phyloP scores from a whole-genome alignment of 2,888 invertebrate genomes.

The Hermodice carunculata region DNA sequence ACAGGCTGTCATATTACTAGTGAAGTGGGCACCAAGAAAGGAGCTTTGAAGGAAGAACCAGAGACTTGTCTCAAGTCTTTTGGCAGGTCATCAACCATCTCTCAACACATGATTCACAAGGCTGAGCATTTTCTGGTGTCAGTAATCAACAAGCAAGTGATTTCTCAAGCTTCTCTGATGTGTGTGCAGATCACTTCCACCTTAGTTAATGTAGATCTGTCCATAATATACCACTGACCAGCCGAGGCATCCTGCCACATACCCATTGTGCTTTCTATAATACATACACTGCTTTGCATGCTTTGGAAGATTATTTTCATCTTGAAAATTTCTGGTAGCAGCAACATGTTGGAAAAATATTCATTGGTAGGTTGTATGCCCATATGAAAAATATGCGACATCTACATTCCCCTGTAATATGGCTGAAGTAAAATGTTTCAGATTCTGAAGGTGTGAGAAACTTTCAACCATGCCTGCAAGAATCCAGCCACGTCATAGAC shows the following conservation, averaged over 20 bases:
- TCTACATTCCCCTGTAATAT: too few relatives aligned
- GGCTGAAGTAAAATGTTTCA: too few relatives aligned
- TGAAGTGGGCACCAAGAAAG: conserved; percentile 15
- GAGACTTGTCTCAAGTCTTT: conserved; percentile 7
- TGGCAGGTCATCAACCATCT: conserved; percentile 2
- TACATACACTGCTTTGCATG: too few relatives aligned
- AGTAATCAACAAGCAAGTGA: conserved; percentile 14
- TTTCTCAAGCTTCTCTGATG: conserved; percentile 1
- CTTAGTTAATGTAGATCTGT: background rate
- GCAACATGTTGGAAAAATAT: too few relatives aligned
- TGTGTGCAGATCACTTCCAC: background rate
- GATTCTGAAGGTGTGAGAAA: too few relatives aligned
- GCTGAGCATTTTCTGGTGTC: conserved; percentile 7
- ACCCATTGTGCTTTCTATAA: conserved; percentile 9
- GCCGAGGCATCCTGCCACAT: conserved; percentile 14
- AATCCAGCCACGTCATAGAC: too few relatives aligned
- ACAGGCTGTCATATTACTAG: conserved; percentile 23
- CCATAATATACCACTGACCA: conserved; percentile 14
- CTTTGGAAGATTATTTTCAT: too few relatives aligned
- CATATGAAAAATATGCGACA: too few relatives aligned
- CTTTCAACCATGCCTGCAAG: too few relatives aligned
- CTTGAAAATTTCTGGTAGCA: too few relatives aligned
- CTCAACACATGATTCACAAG: background rate
- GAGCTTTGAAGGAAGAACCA: conserved; percentile 13
- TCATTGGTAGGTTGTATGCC: too few relatives aligned